Percentiles rank a stretch among this genome's conserved stretches.
These are phyloP conservation scores for Drosophila rhopaloa DNA, from an alignment of 1,140 invertebrate species.

Conservation along the genomic window DNA sequence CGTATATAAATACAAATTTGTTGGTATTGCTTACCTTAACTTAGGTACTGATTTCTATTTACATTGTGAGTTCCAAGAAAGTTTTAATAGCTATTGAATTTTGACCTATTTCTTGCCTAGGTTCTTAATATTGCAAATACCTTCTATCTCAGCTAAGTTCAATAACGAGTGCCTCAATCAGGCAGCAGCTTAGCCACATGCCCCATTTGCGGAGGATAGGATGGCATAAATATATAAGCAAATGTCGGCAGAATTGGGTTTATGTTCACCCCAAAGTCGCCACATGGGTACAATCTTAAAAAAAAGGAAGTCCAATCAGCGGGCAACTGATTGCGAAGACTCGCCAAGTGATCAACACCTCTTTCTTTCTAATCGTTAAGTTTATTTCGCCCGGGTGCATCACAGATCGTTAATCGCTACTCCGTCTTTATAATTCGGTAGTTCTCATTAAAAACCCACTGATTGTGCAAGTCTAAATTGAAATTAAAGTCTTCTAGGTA, in stretches of 20 bases:
- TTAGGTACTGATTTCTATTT: neutral
- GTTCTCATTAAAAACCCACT: slow-evolving; percentile 1
- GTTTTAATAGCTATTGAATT: no score
- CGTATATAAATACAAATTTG: neutral
- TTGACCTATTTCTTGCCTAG: no score
- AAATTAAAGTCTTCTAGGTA: neutral
- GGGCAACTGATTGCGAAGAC: slow-evolving; percentile 23
- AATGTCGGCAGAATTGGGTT: slow-evolving; percentile 21
- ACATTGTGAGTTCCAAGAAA: neutral
- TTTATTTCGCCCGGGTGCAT: slow-evolving; percentile 6
- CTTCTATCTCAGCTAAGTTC: no score
- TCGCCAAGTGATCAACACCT: slow-evolving; percentile 3
- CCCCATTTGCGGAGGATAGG: slow-evolving; percentile 22
- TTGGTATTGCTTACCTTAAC: no score
- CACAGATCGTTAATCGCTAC: slow-evolving; percentile 10
- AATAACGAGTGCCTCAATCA: slow-evolving; percentile 5
- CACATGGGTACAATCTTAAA: neutral
- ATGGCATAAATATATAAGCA: slow-evolving; percentile 1
- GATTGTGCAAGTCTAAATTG: neutral
- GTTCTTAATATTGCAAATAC: no score
- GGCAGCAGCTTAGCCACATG: slow-evolving; percentile 19
- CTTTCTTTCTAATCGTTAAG: slow-evolving; percentile 1
- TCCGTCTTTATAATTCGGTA: neutral
- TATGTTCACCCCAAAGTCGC: slow-evolving; percentile 1
- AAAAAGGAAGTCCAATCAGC: slow-evolving; percentile 18